Evolutionary conservation across 1,140 invertebrate species (phyloP), one percentile per base, ranked within the genome.

Genomic region (Maconellicoccus hirsutus): DNA sequence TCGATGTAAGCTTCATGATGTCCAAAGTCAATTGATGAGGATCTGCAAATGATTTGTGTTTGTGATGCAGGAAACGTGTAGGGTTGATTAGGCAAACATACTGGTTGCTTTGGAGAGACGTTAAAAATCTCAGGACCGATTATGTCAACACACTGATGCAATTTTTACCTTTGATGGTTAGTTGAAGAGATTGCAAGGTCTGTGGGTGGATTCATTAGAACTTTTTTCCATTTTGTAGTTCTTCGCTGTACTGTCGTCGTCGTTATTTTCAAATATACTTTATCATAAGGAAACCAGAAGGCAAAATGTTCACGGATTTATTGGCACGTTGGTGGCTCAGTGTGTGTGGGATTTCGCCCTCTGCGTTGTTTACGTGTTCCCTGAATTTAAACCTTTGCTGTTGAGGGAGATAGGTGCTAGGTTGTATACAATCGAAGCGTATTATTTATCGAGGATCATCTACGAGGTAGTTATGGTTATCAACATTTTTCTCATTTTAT

Each of bases 281-380:
- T 16, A 25, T 69, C 74, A 85, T 23, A 79, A 84, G 75, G 85
- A 87, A 77, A 80, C 81, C 0, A 83, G 85, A 70, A 87, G 89
- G 69, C 86, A 89, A 78, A 88, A 87, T 77, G 82, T 88, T 19
- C 83, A 88, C 77, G 88, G 87, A 70, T 80, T 86, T 0, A 75
- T 88, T 71, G 88, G 88, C 78, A 79, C 88, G 19, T 83, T 87
- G 52, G 83, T 88, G 21, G 84, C 86, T 0, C 87, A 89, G 78
- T 86, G 86, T 0, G 85, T 87, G 73, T 89, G 89, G 76, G 85
- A 86, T 8, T 87, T 85, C 75, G 84, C 86, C 73, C 89, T 89
- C 76, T 81, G 82, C 1, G 86, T 87, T 6, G 85, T 87, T 74
- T 83, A 88, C 75, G 86, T 84, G 1, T 89, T 89, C 78, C 86